Base-by-base conservation (phyloP, 37 sponge, comb jelly and placozoan species). In the Oopsacas minuta region DNA sequence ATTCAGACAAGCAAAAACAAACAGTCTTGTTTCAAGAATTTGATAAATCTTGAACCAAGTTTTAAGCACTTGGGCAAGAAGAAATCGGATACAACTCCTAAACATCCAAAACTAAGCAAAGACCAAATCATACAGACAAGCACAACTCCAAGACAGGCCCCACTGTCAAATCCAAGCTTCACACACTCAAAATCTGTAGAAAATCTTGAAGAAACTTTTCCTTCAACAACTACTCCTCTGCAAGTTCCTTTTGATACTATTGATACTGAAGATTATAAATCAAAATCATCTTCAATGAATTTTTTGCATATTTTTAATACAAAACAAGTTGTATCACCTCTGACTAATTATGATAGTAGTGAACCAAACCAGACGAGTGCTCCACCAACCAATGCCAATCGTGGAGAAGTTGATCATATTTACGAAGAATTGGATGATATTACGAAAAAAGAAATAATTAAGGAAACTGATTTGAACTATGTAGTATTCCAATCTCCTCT, bases 281-380 rank as follows among this genome's bases (percentile, higher is more conserved):
- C 20, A 25, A 61, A 61, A 61, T 61, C 75, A 25, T 61, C 75
- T 25, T 61, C 75, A 61, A 61, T 61, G 75, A 61, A 61, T 61
- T 3, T 61, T 25, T 12, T 61, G 7, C 22, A 61, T 61, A 20
- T 42, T 17, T 8, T 15, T 15, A 8, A 3, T 3, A 10, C 3
- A 61, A 61, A 61, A 61, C 32, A 25, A 3, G 28, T 61, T 12
- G 75, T 61, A 10, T 25, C 75, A 32, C 22, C 75, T n/a, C 20
- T 3, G 28, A 20, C 22, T 32, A 10, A 25, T 32, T 7, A 10
- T 3, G 1, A 10, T 25, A 12, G 75, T 61, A 61, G 17, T 20
- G 28, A 3, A 32, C 30, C 75, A 3, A 34, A n/a, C 1, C 20
- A 61, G 20, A n/a, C 28, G 3, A 61, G 30, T 12, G 5, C 28